Evolutionary conservation across 2,888 invertebrate species (phyloP).

Genomic region (Trissolcus brochymenae): DNA sequence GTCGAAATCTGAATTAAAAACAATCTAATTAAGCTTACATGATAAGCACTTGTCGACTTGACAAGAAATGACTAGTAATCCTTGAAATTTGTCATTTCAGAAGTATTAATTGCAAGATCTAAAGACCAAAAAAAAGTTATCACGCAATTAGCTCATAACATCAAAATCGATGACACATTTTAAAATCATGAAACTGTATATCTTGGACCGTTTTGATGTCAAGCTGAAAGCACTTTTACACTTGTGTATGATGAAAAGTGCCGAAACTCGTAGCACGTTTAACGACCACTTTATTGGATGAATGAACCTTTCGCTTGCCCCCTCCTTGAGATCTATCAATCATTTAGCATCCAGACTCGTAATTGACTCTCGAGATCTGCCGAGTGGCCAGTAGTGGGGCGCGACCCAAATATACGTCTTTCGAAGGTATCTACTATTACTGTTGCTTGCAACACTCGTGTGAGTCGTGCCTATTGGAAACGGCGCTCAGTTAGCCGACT

Average conservation of each 20-base stretch:
- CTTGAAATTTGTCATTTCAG: too few relatives aligned
- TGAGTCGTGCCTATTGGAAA: conserved; percentile 63
- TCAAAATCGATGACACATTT: too few relatives aligned
- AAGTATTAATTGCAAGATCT: too few relatives aligned
- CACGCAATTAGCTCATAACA: too few relatives aligned
- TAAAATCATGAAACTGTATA: too few relatives aligned
- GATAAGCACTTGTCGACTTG: too few relatives aligned
- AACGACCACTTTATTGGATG: conserved; percentile 31
- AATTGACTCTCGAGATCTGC: conserved; percentile 53
- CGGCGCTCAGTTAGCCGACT: conserved; percentile 70
- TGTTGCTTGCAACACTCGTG: conserved; percentile 53
- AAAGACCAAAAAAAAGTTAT: too few relatives aligned
- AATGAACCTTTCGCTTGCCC: conserved; percentile 22
- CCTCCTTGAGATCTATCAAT: conserved; percentile 42
- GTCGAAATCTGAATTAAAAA: too few relatives aligned
- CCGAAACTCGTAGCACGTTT: conserved; percentile 20
- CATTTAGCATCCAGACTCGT: conserved; percentile 50
- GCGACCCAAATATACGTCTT: conserved; percentile 73
- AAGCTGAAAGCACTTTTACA: too few relatives aligned
- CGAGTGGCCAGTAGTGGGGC: conserved; percentile 64
- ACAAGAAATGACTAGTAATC: too few relatives aligned
- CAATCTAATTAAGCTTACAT: too few relatives aligned
- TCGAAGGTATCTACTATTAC: conserved; percentile 68
- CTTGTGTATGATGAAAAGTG: background rate
- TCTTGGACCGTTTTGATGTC: too few relatives aligned